These are phyloP conservation scores for Melanotaenia boesemani DNA, from an alignment of 2,797 vertebrate genomes.

Conservation along the genomic window DNA sequence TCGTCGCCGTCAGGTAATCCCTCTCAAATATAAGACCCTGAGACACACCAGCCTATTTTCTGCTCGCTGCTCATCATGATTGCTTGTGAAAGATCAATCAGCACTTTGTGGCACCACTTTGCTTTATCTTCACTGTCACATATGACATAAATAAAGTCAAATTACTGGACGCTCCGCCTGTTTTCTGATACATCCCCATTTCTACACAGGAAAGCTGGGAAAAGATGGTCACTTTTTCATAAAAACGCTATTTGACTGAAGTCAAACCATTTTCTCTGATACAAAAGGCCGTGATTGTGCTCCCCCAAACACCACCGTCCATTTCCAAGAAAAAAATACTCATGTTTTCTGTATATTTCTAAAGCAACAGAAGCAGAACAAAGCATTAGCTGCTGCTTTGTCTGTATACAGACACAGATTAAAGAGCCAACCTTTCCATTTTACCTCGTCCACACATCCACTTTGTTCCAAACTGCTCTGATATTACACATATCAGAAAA, in stretches of 20 bases:
- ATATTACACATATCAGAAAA: slow-evolving; percentile 56
- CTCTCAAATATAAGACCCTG: slow-evolving; percentile 42
- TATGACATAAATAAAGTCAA: slow-evolving; percentile 69
- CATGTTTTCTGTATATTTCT: slow-evolving; percentile 63
- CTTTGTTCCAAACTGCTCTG: slow-evolving; percentile 51
- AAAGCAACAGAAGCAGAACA: slow-evolving; percentile 56
- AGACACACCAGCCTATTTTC: slow-evolving; percentile 59
- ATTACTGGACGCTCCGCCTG: slow-evolving; percentile 44
- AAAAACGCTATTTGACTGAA: slow-evolving; percentile 54
- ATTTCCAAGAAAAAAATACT: slow-evolving; percentile 59
- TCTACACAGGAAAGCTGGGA: not conserved
- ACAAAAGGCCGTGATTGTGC: slow-evolving; percentile 48
- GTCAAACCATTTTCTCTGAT: slow-evolving; percentile 30
- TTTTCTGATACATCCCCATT: slow-evolving; percentile 28
- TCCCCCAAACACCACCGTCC: slow-evolving; percentile 15
- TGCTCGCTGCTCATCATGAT: slow-evolving; percentile 68
- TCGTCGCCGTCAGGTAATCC: slow-evolving; percentile 34
- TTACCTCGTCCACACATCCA: slow-evolving; percentile 44
- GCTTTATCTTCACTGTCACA: slow-evolving; percentile 46
- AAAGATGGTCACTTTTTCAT: slow-evolving; percentile 49
- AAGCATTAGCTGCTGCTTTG: slow-evolving; percentile 40
- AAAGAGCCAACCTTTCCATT: slow-evolving; percentile 42
- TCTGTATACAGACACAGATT: slow-evolving; percentile 27
- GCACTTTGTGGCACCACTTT: slow-evolving; percentile 27
- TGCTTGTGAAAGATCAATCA: slow-evolving; percentile 76